Evolutionary conservation across 53 echinoderm and acorn worm species (phyloP).

Genomic region (Echinometra lucunter): DNA sequence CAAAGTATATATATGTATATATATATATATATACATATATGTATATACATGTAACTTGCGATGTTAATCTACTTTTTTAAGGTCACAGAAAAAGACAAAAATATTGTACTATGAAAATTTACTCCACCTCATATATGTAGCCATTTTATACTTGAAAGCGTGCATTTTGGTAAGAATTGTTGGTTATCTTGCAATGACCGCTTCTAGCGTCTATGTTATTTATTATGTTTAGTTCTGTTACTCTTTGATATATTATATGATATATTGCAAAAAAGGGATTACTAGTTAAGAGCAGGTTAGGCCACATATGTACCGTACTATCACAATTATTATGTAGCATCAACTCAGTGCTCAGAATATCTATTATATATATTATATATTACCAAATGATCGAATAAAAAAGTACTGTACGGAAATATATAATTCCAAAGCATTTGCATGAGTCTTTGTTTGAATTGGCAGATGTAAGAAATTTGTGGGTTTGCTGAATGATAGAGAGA

Average conservation of each 20-base stretch:
- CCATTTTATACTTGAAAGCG: constrained; percentile 60
- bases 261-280: constrained; percentile 45
- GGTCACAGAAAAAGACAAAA: constrained; percentile 40
- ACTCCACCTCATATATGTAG: constrained; percentile 62
- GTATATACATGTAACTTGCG: constrained; percentile 52
- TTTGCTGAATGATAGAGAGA: neutral
- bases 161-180: constrained; percentile 43
- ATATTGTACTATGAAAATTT: constrained; percentile 54
- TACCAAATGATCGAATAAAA: constrained; percentile 69
- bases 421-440: neutral
- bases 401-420: constrained; percentile 62
- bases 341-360: constrained; percentile 70
- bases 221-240: constrained; percentile 55
- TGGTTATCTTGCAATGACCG: constrained; percentile 51
- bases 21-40: constrained; percentile 58
- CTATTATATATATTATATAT: constrained; percentile 69
- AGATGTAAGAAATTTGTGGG: too few species aligned
- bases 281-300: constrained; percentile 41
- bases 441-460: neutral
- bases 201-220: constrained; percentile 58
- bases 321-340: constrained; percentile 59
- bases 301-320: constrained; percentile 59
- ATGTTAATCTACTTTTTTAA: constrained; percentile 61
- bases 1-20: constrained; percentile 62
- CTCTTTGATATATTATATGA: constrained; percentile 54